phyloP scores from a whole-genome alignment of 2,888 invertebrate genomes.

The Psylliodes chrysocephalus region DNA sequence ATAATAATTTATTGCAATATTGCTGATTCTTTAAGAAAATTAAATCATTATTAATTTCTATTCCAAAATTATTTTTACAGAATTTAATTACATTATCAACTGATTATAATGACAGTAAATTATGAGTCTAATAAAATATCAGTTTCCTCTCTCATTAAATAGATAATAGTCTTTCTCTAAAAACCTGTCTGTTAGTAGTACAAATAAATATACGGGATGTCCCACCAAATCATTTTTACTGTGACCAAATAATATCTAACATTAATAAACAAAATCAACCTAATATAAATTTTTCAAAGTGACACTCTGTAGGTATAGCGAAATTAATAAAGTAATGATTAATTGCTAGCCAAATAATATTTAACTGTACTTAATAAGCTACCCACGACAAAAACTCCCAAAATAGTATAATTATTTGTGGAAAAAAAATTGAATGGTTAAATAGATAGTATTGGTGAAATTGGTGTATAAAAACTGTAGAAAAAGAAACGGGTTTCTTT shows the following conservation, averaged over 20 bases:
- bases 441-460: not conserved
- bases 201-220: not conserved
- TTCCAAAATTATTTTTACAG: too few species aligned
- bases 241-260: too few species aligned
- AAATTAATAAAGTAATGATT: not conserved
- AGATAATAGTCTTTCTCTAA: not conserved
- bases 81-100: too few species aligned
- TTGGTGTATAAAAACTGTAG: not conserved
- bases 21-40: too few species aligned
- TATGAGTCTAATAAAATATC: slow-evolving; percentile 14
- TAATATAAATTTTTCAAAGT: too few species aligned
- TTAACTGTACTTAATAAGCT: not conserved
- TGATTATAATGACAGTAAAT: not conserved
- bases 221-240: too few species aligned
- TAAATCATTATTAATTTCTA: too few species aligned
- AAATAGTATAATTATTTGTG: not conserved
- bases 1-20: too few species aligned
- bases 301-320: not conserved
- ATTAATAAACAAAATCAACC: too few species aligned
- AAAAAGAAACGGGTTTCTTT: not conserved
- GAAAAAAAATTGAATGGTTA: not conserved
- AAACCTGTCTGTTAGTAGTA: not conserved
- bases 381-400: not conserved
- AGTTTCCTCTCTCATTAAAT: slow-evolving; percentile 10
- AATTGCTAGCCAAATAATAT: not conserved